phyloP scores from a whole-genome alignment of 2,113 vertebrate genomes.

The Anarrhichthys ocellatus region DNA sequence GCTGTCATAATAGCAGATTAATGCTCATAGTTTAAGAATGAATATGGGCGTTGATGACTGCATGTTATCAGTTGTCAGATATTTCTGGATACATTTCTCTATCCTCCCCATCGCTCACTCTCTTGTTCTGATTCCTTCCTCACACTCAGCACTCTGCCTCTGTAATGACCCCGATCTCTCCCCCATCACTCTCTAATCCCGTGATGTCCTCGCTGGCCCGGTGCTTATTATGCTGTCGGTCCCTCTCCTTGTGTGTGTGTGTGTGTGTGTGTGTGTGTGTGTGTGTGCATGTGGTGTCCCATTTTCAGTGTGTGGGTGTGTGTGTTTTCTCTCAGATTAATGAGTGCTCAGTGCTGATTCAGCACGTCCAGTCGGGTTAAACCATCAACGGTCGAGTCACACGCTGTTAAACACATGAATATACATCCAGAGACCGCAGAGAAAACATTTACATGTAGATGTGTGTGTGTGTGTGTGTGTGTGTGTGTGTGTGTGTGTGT shows the following conservation, averaged over 20 bases:
- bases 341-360: conserved; percentile 34
- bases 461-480: background rate
- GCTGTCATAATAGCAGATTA: background rate
- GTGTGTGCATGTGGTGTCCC: conserved; percentile 41
- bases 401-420: conserved; percentile 2
- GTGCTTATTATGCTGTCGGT: conserved; percentile 44
- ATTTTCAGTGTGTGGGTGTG: conserved; percentile 45
- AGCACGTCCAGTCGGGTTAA: conserved; percentile 38
- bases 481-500: background rate
- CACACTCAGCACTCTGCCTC: conserved; percentile 44
- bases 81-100: background rate
- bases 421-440: background rate
- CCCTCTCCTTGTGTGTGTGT: conserved; percentile 13
- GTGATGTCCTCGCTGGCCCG: conserved; percentile 54
- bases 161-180: conserved; percentile 65
- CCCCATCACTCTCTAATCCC: conserved; percentile 66
- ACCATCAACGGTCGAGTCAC: conserved; percentile 23
- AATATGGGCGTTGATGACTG: background rate
- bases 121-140: conserved; percentile 14
- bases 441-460: background rate
- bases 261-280: conserved; percentile 28
- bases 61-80: background rate
- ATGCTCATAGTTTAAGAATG: background rate
- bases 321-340: conserved; percentile 41
- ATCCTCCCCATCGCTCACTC: conserved; percentile 14